Evolutionary conservation across 2,888 invertebrate genomes (phyloP).

Genomic region (Steromphala cineraria): DNA sequence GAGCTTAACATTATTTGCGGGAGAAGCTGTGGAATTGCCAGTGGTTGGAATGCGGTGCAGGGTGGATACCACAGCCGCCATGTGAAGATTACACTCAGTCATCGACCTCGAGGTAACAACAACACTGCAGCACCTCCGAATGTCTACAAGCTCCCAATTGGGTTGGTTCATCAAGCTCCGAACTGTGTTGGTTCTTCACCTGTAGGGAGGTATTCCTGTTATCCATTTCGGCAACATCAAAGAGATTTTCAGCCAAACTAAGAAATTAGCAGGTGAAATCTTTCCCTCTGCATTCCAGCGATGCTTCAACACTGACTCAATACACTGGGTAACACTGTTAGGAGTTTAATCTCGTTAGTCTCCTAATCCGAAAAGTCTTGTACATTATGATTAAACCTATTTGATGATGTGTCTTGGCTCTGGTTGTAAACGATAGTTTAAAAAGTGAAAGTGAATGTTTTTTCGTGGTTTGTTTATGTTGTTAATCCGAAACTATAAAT

Average conservation of each 20-base stretch:
- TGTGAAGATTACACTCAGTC: not conserved
- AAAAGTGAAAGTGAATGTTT: no score
- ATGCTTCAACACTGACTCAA: not conserved
- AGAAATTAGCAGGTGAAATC: not conserved
- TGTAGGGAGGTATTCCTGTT: not conserved
- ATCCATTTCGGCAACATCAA: not conserved
- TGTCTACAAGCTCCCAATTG: no score
- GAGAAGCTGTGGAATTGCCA: not conserved
- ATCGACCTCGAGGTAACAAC: not conserved
- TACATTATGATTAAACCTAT: no score
- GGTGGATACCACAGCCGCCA: not conserved
- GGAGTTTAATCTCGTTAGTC: not conserved
- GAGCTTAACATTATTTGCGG: not conserved
- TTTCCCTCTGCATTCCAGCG: not conserved
- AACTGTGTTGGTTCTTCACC: not conserved
- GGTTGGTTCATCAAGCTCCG: no score
- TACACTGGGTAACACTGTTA: not conserved
- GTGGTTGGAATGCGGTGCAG: not conserved
- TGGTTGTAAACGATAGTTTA: no score
- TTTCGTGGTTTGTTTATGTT: no score
- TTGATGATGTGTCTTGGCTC: no score
- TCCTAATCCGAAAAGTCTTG: not conserved
- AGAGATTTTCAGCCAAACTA: slow-evolving; percentile 8
- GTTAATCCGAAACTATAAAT: no score
- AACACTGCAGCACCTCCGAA: not conserved